phyloP scores from a whole-genome alignment of 2,113 vertebrate species.

The Beaufortia kweichowensis region DNA sequence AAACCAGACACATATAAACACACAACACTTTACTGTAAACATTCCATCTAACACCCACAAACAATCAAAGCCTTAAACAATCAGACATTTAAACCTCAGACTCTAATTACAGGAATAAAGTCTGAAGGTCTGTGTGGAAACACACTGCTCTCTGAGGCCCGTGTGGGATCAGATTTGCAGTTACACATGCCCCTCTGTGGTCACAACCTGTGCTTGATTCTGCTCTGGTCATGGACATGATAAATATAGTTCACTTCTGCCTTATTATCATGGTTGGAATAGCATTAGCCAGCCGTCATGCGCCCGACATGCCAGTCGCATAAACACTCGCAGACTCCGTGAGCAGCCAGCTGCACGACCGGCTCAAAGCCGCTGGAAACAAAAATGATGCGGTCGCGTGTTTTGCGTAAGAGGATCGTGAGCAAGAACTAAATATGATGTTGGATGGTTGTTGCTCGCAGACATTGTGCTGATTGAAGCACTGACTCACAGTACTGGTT shows the following conservation, averaged over 20 bases:
- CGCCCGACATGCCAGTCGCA: slow-evolving; percentile 72
- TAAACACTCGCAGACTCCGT: slow-evolving; percentile 73
- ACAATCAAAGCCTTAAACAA: slow-evolving; percentile 36
- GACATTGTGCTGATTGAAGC: slow-evolving; percentile 62
- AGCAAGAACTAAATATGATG: slow-evolving; percentile 50
- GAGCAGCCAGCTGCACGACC: slow-evolving; percentile 64
- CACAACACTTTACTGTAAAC: slow-evolving; percentile 10
- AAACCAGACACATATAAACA: slow-evolving; percentile 28
- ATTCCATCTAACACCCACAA: slow-evolving; percentile 38
- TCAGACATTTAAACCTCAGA: slow-evolving; percentile 44
- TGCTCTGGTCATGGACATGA: slow-evolving; percentile 62
- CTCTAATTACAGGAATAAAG: slow-evolving; percentile 40
- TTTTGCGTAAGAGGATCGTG: slow-evolving; percentile 60
- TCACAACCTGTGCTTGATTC: slow-evolving; percentile 35
- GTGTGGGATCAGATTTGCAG: slow-evolving; percentile 7
- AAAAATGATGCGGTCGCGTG: slow-evolving; percentile 48
- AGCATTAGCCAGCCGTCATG: slow-evolving; percentile 66
- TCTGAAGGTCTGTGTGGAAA: slow-evolving; percentile 34
- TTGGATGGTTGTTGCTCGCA: slow-evolving; percentile 47
- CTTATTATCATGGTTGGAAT: slow-evolving; percentile 77
- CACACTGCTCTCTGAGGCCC: slow-evolving; percentile 45
- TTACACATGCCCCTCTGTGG: slow-evolving; percentile 31
- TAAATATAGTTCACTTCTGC: slow-evolving; percentile 74
- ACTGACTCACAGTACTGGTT: slow-evolving; percentile 68
- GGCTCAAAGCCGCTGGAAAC: slow-evolving; percentile 53